Conservation (phyloP, 2,888 invertebrate species). For the Hydroisotoma schaefferi region DNA sequence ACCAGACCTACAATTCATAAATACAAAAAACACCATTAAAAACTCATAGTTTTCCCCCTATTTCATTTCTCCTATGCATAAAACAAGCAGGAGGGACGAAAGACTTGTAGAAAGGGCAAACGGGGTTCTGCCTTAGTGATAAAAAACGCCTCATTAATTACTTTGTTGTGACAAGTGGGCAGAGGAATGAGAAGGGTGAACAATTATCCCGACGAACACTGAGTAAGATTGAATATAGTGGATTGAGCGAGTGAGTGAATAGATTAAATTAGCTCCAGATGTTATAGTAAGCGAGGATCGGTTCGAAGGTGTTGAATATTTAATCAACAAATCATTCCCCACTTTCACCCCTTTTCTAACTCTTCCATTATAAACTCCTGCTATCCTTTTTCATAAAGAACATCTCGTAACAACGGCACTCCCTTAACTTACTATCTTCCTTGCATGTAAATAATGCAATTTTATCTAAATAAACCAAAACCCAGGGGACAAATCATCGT, state of each 20-base stretch:
- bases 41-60: neutral
- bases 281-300: neutral
- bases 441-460: too few relatives aligned
- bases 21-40: constrained; percentile 43
- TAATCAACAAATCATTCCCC: constrained; percentile 11
- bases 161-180: too few relatives aligned
- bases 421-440: too few relatives aligned
- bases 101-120: too few relatives aligned
- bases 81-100: neutral
- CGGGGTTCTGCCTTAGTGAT: too few relatives aligned
- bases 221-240: neutral
- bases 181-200: too few relatives aligned
- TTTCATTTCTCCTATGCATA: neutral
- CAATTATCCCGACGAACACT: too few relatives aligned
- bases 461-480: constrained; percentile 3
- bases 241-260: neutral
- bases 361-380: too few relatives aligned
- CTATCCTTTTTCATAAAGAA: too few relatives aligned
- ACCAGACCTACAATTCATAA: constrained; percentile 75
- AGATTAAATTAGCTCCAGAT: neutral
- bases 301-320: constrained; percentile 14
- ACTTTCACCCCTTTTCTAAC: neutral
- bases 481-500: constrained; percentile 30
- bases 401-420: too few relatives aligned
- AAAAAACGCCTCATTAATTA: too few relatives aligned